phyloP scores from a whole-genome alignment of 2,888 invertebrate genomes.

The Rhorus exstirpatorius region DNA sequence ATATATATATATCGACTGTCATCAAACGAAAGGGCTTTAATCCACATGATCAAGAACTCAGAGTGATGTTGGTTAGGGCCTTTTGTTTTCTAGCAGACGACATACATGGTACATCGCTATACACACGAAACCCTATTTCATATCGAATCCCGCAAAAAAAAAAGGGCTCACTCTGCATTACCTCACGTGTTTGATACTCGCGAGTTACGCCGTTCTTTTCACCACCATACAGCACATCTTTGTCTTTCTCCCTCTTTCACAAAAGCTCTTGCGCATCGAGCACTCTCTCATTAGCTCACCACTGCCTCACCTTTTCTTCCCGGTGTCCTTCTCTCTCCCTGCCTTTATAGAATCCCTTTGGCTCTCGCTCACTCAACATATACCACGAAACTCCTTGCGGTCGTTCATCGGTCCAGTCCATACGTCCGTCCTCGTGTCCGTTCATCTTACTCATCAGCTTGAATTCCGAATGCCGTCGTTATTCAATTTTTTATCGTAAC shows the following conservation, averaged over 20 bases:
- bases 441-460: constrained; percentile 78
- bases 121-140: too few species aligned
- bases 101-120: too few species aligned
- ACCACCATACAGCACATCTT: not conserved
- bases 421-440: constrained; percentile 78
- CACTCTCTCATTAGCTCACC: constrained; percentile 65
- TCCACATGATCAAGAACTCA: too few species aligned
- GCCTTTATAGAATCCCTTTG: not conserved
- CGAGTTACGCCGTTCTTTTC: not conserved
- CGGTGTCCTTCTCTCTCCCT: constrained; percentile 28
- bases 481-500: constrained; percentile 80
- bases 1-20: too few species aligned
- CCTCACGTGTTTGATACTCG: too few species aligned
- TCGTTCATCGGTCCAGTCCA: constrained; percentile 62
- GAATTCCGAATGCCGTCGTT: constrained; percentile 82
- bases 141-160: too few species aligned
- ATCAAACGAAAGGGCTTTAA: not conserved
- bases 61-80: too few species aligned
- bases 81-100: too few species aligned
- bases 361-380: constrained; percentile 23
- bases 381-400: constrained; percentile 39
- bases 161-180: too few species aligned
- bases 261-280: constrained; percentile 46
- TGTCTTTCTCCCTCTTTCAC: constrained; percentile 43
- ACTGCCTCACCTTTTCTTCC: constrained; percentile 48